phyloP scores from a whole-genome alignment of 92 coral and sea anemone species.

The Ricordea florida region DNA sequence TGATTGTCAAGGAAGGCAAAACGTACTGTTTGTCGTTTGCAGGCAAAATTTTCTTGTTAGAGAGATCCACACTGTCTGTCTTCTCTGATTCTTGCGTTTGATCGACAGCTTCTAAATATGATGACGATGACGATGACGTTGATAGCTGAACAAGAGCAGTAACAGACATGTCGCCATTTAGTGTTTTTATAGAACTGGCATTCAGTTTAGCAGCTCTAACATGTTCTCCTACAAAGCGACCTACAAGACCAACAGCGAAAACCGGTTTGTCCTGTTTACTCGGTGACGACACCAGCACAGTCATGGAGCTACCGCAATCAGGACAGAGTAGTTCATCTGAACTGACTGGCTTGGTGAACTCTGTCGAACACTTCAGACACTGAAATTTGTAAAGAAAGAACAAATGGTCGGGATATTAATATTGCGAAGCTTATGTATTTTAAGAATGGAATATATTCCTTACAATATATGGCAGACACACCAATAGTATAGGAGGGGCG shows the following conservation, averaged over 20 bases:
- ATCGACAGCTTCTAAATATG: not conserved
- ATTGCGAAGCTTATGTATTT: too few relatives aligned
- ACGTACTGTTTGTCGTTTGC: slow-evolving; percentile 11
- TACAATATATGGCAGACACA: too few relatives aligned
- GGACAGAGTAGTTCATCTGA: slow-evolving; percentile 63
- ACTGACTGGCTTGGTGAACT: slow-evolving; percentile 32
- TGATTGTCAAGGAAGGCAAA: too few relatives aligned
- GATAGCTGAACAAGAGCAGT: slow-evolving; percentile 22
- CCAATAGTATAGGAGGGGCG: too few relatives aligned
- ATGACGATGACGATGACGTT: slow-evolving; percentile 26
- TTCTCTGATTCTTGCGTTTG: not conserved
- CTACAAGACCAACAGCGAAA: too few relatives aligned
- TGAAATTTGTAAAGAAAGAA: slow-evolving; percentile 21
- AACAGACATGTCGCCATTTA: slow-evolving; percentile 8
- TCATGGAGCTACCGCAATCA: slow-evolving; percentile 80
- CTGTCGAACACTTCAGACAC: slow-evolving; percentile 90
- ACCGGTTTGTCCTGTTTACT: too few relatives aligned
- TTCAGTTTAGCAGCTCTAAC: slow-evolving; percentile 25
- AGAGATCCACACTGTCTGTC: not conserved
- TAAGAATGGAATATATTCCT: too few relatives aligned
- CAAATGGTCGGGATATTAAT: too few relatives aligned
- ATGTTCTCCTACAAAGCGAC: too few relatives aligned
- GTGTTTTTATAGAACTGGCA: slow-evolving; percentile 26
- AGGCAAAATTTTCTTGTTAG: not conserved
- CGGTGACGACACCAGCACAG: too few relatives aligned